Conservation (phyloP, 2,888 invertebrate species). For the Melanostoma mellinum region DNA sequence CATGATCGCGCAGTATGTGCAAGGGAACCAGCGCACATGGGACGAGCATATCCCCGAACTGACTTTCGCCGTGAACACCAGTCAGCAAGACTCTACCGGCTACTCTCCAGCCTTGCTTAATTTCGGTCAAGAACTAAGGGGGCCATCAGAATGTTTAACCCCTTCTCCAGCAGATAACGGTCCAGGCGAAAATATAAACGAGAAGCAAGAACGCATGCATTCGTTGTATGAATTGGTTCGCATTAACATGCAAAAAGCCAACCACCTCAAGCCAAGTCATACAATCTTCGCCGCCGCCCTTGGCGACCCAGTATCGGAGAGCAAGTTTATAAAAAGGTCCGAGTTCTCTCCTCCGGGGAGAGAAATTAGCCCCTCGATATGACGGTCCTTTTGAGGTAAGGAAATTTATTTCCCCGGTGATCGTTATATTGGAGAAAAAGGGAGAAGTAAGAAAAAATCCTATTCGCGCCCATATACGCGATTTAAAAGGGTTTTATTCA, state of each 20-base stretch:
- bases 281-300: too few relatives aligned
- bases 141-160: background rate
- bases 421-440: too few relatives aligned
- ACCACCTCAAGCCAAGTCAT: background rate
- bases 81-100: slow-evolving; percentile 1
- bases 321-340: too few relatives aligned
- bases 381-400: too few relatives aligned
- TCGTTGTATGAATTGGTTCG: background rate
- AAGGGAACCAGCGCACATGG: slow-evolving; percentile 19
- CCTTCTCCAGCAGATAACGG: too few relatives aligned
- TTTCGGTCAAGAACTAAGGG: slow-evolving; percentile 23
- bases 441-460: too few relatives aligned
- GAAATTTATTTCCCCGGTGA: too few relatives aligned
- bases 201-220: background rate
- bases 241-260: background rate
- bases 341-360: too few relatives aligned
- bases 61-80: slow-evolving; percentile 12
- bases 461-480: too few relatives aligned
- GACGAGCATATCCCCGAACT: slow-evolving; percentile 26
- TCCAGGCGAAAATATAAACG: background rate
- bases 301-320: too few relatives aligned
- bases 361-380: too few relatives aligned
- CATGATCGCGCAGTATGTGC: slow-evolving; percentile 19
- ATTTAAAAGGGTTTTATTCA: too few relatives aligned
- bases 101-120: slow-evolving; percentile 7